These are phyloP conservation scores for Mesochorus sp. DNA, from an alignment of 2,888 invertebrate genomes.

Conservation along the genomic window DNA sequence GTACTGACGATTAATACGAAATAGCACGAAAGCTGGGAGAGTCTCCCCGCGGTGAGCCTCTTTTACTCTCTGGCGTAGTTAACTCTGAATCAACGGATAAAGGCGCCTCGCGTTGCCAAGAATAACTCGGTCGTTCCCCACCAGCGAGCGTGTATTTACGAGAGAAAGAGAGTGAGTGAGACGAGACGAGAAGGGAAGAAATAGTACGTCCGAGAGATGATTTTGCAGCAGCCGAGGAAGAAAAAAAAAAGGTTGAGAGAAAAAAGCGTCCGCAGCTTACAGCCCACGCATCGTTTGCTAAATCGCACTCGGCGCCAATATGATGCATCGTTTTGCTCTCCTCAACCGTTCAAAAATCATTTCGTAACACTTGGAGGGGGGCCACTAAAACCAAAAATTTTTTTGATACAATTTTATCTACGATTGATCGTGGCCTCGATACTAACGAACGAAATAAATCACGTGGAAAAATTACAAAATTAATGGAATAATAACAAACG, in stretches of 20 bases:
- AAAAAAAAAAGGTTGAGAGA: constrained; percentile 43
- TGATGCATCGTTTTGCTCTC: background rate
- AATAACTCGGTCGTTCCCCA: constrained; percentile 74
- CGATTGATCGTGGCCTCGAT: too few species aligned
- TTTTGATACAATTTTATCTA: too few species aligned
- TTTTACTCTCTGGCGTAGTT: constrained; percentile 33
- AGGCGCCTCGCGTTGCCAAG: constrained; percentile 73
- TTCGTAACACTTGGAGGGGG: too few species aligned
- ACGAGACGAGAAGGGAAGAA: constrained; percentile 17
- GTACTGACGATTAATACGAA: constrained; percentile 60
- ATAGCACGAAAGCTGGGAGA: constrained; percentile 73
- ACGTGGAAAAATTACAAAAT: too few species aligned
- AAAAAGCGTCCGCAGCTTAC: constrained; percentile 55
- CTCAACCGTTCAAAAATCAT: background rate
- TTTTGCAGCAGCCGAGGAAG: too few species aligned
- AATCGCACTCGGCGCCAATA: constrained; percentile 54
- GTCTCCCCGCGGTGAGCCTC: constrained; percentile 66
- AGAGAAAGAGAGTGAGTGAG: constrained; percentile 43
- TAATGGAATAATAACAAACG: too few species aligned
- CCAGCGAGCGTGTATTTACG: constrained; percentile 63
- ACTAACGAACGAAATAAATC: too few species aligned
- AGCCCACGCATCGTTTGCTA: constrained; percentile 56
- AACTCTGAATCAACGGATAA: constrained; percentile 60
- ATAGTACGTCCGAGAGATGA: constrained; percentile 32
- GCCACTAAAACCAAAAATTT: too few species aligned